These are phyloP conservation scores for Bovichtus diacanthus DNA, from an alignment of 2,797 vertebrate species.

Conservation along the genomic window DNA sequence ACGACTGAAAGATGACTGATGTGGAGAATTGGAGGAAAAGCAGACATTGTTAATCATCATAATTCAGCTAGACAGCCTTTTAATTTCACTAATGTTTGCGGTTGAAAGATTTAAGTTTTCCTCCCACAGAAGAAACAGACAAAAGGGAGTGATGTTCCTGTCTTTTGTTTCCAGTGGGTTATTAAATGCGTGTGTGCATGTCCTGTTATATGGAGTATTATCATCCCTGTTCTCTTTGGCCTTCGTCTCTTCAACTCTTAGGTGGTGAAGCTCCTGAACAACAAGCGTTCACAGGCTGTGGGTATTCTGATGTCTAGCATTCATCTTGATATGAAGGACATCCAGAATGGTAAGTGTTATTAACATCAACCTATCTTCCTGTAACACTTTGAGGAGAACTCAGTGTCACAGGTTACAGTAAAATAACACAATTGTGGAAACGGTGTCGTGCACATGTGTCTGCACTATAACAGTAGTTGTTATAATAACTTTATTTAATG, in stretches of 20 bases:
- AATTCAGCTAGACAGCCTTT: conserved; percentile 54
- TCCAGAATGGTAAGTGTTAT: conserved; percentile 91
- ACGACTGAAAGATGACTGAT: conserved; percentile 42
- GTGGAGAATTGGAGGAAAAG: conserved; percentile 34
- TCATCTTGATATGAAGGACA: conserved; percentile 98
- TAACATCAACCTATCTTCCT: neutral
- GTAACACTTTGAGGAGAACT: neutral
- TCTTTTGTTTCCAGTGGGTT: conserved; percentile 30
- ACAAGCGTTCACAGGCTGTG: conserved; percentile 98
- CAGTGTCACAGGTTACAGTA: neutral
- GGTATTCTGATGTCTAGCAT: conserved; percentile 99
- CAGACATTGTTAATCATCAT: conserved; percentile 43
- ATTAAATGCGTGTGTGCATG: conserved; percentile 9
- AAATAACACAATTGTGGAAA: neutral
- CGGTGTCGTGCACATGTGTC: neutral
- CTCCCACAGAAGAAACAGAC: conserved; percentile 38
- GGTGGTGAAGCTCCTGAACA: conserved; percentile 97
- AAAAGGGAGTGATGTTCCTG: conserved; percentile 16
- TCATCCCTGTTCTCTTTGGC: conserved; percentile 14
- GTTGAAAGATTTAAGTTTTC: conserved; percentile 26
- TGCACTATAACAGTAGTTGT: neutral
- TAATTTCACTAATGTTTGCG: conserved; percentile 65
- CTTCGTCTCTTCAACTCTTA: conserved; percentile 60
- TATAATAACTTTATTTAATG: neutral
- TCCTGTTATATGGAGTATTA: neutral